phyloP scores from a whole-genome alignment of 1,140 invertebrate genomes.

The Lepidurus apus region DNA sequence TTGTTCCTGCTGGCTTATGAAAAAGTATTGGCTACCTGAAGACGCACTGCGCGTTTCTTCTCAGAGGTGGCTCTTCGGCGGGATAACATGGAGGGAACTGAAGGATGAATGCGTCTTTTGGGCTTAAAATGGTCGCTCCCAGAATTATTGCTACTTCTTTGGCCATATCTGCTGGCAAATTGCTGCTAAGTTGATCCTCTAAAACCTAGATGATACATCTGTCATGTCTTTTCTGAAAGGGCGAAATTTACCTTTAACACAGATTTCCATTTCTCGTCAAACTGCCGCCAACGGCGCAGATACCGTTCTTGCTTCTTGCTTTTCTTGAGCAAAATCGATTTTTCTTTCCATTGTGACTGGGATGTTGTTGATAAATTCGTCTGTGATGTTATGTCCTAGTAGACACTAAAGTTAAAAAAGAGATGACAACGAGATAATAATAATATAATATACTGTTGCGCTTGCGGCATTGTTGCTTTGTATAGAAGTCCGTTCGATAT shows the following conservation, averaged over 20 bases:
- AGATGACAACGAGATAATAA: neutral
- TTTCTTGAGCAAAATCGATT: slow-evolving; percentile 7
- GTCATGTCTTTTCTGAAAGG: neutral
- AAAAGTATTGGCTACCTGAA: slow-evolving; percentile 25
- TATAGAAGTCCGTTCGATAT: neutral
- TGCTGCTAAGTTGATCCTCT: slow-evolving; percentile 1
- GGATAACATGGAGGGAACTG: neutral
- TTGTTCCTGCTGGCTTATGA: neutral
- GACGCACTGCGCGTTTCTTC: slow-evolving; percentile 15
- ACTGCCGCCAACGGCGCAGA: neutral
- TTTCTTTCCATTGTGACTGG: neutral
- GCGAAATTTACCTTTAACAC: neutral
- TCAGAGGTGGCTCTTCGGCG: neutral
- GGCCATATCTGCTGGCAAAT: neutral
- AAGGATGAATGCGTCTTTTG: slow-evolving; percentile 29
- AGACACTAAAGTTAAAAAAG: neutral
- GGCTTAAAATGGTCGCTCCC: slow-evolving; percentile 31
- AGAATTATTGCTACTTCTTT: slow-evolving; percentile 30
- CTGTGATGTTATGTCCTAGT: neutral
- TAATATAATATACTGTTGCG: neutral
- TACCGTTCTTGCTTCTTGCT: slow-evolving; percentile 18
- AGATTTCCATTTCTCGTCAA: slow-evolving; percentile 19
- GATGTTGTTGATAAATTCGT: neutral
- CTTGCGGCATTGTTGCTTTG: neutral
- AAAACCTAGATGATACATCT: neutral